phyloP scores from a whole-genome alignment of 2,113 vertebrate genomes.

The Archilochus colubris region DNA sequence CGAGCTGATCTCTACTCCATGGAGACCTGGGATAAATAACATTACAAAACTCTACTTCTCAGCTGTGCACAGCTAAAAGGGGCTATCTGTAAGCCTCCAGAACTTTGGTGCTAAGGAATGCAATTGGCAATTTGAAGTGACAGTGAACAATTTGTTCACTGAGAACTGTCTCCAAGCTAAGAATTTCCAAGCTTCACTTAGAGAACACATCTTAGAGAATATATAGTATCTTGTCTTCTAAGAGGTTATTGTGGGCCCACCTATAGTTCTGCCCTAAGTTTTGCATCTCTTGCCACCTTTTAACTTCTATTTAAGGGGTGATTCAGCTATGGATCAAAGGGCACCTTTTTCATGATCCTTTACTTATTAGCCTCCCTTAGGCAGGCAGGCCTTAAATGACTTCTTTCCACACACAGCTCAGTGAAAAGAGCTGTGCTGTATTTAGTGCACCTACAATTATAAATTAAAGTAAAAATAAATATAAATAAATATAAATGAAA shows the following conservation, averaged over 20 bases:
- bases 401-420: not conserved
- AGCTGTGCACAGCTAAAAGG: not conserved
- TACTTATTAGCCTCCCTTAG: not conserved
- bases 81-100: not conserved
- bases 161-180: not conserved
- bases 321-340: not conserved
- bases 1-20: not conserved
- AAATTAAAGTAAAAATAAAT: not conserved
- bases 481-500: no score
- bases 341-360: not conserved
- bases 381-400: not conserved
- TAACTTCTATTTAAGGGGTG: not conserved
- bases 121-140: not conserved
- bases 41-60: not conserved
- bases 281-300: not conserved
- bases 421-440: not conserved
- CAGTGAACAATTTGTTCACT: not conserved
- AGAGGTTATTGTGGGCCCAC: not conserved
- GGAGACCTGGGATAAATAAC: not conserved
- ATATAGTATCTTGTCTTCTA: not conserved
- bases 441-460: not conserved
- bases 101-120: not conserved
- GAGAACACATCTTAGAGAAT: not conserved
- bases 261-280: not conserved
- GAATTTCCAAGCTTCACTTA: not conserved